A percentile compares a stretch with the other conserved stretches of the same genome.
Evolutionary conservation across 30 jellyfish, hydroid and myxozoan species (phyloP).

Genomic region (Aurelia coerulea): DNA sequence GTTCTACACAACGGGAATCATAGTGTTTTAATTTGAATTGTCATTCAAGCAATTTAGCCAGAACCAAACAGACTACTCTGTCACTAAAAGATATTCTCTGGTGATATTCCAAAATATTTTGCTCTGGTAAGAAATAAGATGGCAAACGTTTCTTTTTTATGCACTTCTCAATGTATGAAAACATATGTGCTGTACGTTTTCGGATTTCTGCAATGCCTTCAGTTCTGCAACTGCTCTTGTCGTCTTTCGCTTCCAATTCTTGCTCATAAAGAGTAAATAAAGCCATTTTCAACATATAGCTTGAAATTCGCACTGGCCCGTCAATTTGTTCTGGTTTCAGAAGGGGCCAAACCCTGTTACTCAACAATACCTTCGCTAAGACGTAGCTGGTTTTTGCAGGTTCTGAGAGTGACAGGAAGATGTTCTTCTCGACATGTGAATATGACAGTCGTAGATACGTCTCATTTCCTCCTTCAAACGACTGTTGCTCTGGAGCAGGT

Average conservation of each 20-base stretch:
- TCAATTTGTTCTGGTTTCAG: neutral
- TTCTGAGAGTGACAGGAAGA: constrained; percentile 23
- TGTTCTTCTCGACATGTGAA: constrained; percentile 15
- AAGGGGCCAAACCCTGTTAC: neutral
- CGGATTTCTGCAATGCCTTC: constrained; percentile 1
- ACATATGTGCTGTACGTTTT: neutral
- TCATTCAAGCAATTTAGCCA: neutral
- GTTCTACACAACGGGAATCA: too few species aligned
- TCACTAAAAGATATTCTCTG: constrained; percentile 8
- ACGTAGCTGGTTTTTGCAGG: neutral
- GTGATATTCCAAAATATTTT: constrained; percentile 12
- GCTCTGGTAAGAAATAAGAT: constrained; percentile 7
- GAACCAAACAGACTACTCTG: neutral
- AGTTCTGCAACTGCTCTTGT: neutral
- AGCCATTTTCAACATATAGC: constrained; percentile 16
- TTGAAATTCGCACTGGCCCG: constrained; percentile 3
- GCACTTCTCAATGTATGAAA: neutral
- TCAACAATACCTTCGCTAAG: constrained; percentile 8
- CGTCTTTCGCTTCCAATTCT: neutral
- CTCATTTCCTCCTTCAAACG: constrained; percentile 29
- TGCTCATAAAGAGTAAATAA: constrained; percentile 2
- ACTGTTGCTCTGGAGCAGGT: constrained; percentile 13
- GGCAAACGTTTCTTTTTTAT: neutral
- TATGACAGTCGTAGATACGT: constrained; percentile 2
- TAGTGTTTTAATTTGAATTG: too few species aligned